Conservation (phyloP, 2,113 vertebrate genomes). For the Daphoenositta chrysoptera region DNA sequence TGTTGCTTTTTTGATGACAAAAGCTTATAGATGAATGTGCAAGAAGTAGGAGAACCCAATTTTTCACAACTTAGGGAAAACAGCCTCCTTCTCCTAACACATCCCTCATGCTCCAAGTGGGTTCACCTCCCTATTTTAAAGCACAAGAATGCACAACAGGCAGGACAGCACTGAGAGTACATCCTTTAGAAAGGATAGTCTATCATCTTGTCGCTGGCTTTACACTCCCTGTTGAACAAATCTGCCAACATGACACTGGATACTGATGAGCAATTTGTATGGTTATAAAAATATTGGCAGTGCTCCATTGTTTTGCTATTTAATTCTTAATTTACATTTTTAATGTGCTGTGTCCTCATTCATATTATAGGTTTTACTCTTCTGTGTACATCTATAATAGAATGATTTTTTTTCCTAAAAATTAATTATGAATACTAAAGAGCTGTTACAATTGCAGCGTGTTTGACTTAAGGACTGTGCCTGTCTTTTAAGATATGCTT, state of each 20-base stretch:
- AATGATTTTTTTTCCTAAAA: background rate
- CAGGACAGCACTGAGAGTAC: background rate
- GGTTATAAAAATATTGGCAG: slow-evolving; percentile 55
- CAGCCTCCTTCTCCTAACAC: background rate
- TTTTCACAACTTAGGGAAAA: background rate
- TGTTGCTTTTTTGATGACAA: background rate
- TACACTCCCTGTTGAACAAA: slow-evolving; percentile 32
- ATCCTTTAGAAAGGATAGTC: slow-evolving; percentile 17
- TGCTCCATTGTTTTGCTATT: slow-evolving; percentile 72
- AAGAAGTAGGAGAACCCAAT: background rate
- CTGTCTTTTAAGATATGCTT: background rate
- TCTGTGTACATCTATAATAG: slow-evolving; percentile 56
- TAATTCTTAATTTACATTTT: slow-evolving; percentile 76
- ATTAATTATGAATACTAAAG: slow-evolving; percentile 54
- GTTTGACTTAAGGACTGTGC: background rate
- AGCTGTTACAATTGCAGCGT: slow-evolving; percentile 21
- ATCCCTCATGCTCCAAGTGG: background rate
- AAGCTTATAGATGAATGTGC: background rate
- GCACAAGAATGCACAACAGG: background rate
- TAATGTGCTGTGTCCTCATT: slow-evolving; percentile 69
- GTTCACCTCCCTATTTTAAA: slow-evolving; percentile 1
- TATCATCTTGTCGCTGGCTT: slow-evolving; percentile 41
- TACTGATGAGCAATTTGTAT: slow-evolving; percentile 66
- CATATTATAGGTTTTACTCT: slow-evolving; percentile 54
- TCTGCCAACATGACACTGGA: slow-evolving; percentile 52